Base-by-base conservation (phyloP, 2,888 invertebrate genomes). In the Artemia sp. region DNA sequence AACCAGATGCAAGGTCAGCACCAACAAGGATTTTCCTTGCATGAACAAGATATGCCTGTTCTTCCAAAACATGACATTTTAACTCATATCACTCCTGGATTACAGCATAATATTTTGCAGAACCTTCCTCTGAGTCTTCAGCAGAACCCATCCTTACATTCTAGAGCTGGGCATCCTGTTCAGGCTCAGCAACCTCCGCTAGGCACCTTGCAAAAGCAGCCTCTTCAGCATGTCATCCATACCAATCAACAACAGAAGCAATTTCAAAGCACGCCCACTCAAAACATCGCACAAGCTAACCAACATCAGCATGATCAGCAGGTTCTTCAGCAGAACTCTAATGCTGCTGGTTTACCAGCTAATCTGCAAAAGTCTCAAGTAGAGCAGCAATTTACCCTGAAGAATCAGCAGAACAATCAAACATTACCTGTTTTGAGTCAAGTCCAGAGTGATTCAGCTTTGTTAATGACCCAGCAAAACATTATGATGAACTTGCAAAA, bases 161-260 rank as follows among this genome's bases (percentile, higher is more conserved):
- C 38, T 38, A 38, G 38, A 38, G 38, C 38, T 38, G 38, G 38
- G 4, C 38, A 38, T 38, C 38, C 38, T 38, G 2, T 38, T 38
- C 38, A 38, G 6, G 4, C 38, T 38, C 38, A 38, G 38, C 38
- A 38, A 6, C 38, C 38, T 38, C 38, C 38, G 5, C 38, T 38
- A 38, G 38, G 38, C 6, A 38, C 38, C 38, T 38, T 38, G 6
- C 38, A 38, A 38, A 38, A 38, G 38, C 38, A 38, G 38, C 38
- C 38, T 38, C 38, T 38, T 38, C 38, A 38, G 4, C 38, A 38
- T 38, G 38, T 38, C 6, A 38, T 38, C 38, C 71, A 24, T 12
- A 51, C 50, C 12, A 66, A 68, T 52, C 53, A 72, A 12, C 72
- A 68, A 50, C 51, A 52, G 58, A 67, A 68, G 68, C 52, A 68